phyloP scores from a whole-genome alignment of 2,797 vertebrate genomes.

The Xiphorhynchus erythropygius region DNA sequence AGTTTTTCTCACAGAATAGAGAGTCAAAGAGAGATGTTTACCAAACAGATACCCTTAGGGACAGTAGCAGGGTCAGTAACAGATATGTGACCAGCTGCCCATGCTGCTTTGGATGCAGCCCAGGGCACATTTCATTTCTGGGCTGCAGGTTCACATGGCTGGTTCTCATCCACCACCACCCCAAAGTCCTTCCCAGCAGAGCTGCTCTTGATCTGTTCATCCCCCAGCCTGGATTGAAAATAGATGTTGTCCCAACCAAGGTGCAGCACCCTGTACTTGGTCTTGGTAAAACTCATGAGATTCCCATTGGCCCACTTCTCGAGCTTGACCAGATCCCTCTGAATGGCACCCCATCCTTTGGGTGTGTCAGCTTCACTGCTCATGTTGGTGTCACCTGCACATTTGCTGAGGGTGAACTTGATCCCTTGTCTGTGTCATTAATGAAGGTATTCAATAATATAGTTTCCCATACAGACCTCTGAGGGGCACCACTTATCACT shows the following conservation, averaged over 20 bases:
- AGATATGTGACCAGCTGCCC: neutral
- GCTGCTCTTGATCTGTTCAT: neutral
- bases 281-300: neutral
- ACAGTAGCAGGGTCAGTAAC: neutral
- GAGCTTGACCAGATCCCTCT: neutral
- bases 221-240: too few relatives aligned
- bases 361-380: neutral
- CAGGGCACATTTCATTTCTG: neutral
- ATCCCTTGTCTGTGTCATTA: neutral
- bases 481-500: neutral
- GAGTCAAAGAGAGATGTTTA: neutral
- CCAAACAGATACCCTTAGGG: neutral
- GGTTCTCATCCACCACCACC: neutral
- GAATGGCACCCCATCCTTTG: neutral
- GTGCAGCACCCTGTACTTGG: neutral
- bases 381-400: neutral
- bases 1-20: neutral
- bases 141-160: neutral
- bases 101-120: neutral
- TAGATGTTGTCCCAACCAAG: too few relatives aligned
- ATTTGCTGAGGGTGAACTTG: neutral
- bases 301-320: neutral
- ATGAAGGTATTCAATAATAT: too few relatives aligned
- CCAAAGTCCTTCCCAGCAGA: too few relatives aligned
- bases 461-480: too few relatives aligned